phyloP scores from a whole-genome alignment of 2,797 vertebrate species.

The Numenius phaeopus region DNA sequence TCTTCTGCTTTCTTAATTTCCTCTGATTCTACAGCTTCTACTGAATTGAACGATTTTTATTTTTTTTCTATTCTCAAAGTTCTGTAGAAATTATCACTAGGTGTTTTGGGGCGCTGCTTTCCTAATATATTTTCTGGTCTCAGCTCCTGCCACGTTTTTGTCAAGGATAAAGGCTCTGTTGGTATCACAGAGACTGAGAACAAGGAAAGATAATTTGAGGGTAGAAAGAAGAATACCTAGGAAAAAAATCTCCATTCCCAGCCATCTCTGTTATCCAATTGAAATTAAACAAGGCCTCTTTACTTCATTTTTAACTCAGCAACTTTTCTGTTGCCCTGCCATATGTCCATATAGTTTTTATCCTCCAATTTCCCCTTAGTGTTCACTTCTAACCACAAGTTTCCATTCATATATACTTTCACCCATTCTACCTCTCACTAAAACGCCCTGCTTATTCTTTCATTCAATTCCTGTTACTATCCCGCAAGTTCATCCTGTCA shows the following conservation, averaged over 20 bases:
- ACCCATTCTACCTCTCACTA: background rate
- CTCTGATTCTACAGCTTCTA: background rate
- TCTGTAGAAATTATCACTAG: background rate
- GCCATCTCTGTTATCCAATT: background rate
- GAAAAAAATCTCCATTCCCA: background rate
- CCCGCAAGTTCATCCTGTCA: background rate
- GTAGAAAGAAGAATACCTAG: background rate
- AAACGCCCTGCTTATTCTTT: background rate
- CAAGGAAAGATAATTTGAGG: background rate
- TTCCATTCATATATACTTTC: background rate
- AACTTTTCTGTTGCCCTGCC: background rate
- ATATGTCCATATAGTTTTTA: background rate
- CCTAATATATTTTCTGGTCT: background rate
- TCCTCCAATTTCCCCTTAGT: background rate
- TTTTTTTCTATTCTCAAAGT: background rate
- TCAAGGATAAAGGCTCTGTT: background rate
- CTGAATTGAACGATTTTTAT: background rate
- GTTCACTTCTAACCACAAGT: background rate
- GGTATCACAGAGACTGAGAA: background rate
- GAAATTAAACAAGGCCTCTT: background rate
- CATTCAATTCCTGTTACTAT: background rate
- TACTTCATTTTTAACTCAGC: background rate
- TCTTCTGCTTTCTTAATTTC: background rate
- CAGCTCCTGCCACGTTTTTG: background rate
- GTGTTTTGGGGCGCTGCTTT: background rate